Conservation (phyloP, 23 tunicate genomes). For the Corella eumyota region DNA sequence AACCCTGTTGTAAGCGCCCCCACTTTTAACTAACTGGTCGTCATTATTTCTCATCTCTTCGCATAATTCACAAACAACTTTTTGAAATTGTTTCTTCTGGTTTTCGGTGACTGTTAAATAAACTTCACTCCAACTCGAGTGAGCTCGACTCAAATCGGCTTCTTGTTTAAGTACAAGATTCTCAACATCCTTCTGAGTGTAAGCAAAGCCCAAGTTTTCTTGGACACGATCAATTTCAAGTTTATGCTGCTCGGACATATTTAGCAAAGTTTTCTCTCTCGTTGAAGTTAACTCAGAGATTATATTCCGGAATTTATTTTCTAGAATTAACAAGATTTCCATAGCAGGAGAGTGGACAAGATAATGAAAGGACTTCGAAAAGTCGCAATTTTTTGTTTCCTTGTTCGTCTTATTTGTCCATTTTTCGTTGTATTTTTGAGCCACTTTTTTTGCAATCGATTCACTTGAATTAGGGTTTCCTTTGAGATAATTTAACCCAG, state of each 20-base stretch:
- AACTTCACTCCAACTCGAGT: conserved; percentile 32
- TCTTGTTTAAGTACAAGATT: conserved; percentile 40
- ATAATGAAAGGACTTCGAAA: conserved; percentile 63
- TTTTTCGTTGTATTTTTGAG: conserved; percentile 61
- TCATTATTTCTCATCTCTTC: conserved; percentile 55
- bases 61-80: conserved; percentile 31
- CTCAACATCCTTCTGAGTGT: conserved; percentile 51
- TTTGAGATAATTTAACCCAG: too few relatives aligned
- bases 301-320: conserved; percentile 26
- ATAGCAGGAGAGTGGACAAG: conserved; percentile 85
- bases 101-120: conserved; percentile 23
- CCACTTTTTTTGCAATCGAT: conserved; percentile 24
- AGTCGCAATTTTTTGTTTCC: too few relatives aligned
- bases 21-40: conserved; percentile 33
- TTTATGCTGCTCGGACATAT: conserved; percentile 61
- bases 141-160: too few relatives aligned
- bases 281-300: conserved; percentile 32
- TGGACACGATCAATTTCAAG: conserved; percentile 76
- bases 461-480: conserved; percentile 21
- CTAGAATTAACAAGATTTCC: conserved; percentile 54
- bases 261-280: conserved; percentile 39
- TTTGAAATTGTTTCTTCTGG: conserved; percentile 48
- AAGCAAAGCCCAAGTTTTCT: conserved; percentile 79
- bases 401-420: too few relatives aligned
- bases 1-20: too few relatives aligned